Conservation (phyloP, 1,140 invertebrate genomes). For the Saccostrea glomerata region DNA sequence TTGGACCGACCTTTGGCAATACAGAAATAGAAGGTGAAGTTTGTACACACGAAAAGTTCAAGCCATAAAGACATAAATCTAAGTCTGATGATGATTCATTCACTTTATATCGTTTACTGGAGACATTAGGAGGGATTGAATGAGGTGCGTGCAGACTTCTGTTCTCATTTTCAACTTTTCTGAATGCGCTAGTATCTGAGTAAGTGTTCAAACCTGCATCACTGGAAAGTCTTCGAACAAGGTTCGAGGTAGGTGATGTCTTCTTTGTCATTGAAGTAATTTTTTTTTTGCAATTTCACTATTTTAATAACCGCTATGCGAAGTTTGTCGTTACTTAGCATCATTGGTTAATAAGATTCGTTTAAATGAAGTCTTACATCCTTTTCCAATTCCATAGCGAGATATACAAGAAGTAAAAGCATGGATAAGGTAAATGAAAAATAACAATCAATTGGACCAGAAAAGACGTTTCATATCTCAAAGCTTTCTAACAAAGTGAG, state of each 20-base stretch:
- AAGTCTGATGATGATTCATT: neutral
- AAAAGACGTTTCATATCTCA: too few relatives aligned
- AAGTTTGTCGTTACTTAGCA: too few relatives aligned
- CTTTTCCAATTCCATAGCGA: too few relatives aligned
- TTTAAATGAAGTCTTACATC: too few relatives aligned
- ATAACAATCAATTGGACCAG: too few relatives aligned
- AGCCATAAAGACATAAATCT: neutral
- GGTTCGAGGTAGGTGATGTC: neutral
- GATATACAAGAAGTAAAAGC: too few relatives aligned
- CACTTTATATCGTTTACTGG: neutral
- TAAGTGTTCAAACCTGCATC: neutral
- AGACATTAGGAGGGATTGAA: neutral
- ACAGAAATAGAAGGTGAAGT: neutral
- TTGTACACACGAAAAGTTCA: neutral
- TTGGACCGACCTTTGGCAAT: neutral
- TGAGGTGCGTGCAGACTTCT: neutral
- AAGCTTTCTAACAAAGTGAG: too few relatives aligned
- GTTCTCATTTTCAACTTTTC: slow-evolving; percentile 70
- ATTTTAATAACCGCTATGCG: too few relatives aligned
- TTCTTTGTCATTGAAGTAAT: too few relatives aligned
- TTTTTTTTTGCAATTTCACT: too few relatives aligned
- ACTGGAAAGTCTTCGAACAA: neutral
- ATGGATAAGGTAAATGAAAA: too few relatives aligned
- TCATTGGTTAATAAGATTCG: too few relatives aligned
- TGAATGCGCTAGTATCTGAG: slow-evolving; percentile 69